Conservation (phyloP, 2,797 vertebrate species). For the Taeniopygia guttata region DNA sequence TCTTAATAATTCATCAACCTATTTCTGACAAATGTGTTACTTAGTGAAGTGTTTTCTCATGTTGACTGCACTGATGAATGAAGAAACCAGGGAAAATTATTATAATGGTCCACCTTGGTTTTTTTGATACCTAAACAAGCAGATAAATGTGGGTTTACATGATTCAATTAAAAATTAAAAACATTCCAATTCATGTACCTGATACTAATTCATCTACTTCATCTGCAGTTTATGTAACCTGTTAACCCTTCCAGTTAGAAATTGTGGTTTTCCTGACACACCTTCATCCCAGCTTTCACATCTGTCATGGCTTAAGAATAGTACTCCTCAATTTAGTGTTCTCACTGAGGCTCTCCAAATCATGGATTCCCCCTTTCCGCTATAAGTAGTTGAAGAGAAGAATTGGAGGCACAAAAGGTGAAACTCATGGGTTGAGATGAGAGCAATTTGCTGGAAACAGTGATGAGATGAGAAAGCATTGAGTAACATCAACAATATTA, state of each 20-base stretch:
- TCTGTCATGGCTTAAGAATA: background rate
- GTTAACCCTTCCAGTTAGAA: background rate
- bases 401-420: background rate
- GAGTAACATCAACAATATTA: background rate
- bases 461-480: background rate
- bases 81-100: background rate
- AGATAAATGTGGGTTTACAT: background rate
- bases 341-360: accelerated
- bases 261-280: background rate
- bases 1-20: background rate
- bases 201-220: background rate
- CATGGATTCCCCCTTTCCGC: accelerated
- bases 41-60: background rate
- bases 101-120: background rate
- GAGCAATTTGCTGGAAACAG: background rate
- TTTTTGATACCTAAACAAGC: background rate
- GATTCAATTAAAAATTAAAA: background rate
- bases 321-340: background rate
- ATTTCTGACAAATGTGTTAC: background rate
- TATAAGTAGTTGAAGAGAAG: background rate
- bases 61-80: background rate
- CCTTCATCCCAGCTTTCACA: background rate
- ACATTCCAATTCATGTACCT: accelerated
- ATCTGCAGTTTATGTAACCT: background rate
- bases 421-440: background rate